These are phyloP conservation scores for Eumaeus atala DNA, from an alignment of 1,140 invertebrate genomes.

Conservation along the genomic window DNA sequence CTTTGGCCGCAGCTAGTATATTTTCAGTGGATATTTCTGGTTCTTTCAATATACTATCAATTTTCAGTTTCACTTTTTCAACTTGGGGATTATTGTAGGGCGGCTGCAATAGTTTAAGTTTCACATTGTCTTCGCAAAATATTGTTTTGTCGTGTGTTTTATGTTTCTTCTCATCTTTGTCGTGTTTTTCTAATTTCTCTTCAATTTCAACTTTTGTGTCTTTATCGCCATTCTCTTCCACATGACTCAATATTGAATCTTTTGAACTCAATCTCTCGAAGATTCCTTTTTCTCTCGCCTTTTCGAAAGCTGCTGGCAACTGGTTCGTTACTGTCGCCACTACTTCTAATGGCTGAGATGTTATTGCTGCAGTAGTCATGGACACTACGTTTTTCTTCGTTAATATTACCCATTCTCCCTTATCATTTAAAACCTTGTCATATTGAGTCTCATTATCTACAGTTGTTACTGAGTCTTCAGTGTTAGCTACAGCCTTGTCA, in stretches of 20 bases:
- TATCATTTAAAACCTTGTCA: conserved; percentile 59
- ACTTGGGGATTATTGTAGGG: conserved; percentile 67
- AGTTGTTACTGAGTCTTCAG: conserved; percentile 33
- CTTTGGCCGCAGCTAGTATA: conserved; percentile 43
- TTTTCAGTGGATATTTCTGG: conserved; percentile 63
- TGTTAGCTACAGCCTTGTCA: conserved; percentile 27
- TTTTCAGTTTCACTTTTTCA: conserved; percentile 68
- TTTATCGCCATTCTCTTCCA: conserved; percentile 37
- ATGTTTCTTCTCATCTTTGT: conserved; percentile 43
- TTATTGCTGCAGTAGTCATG: conserved; percentile 74
- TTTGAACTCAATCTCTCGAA: conserved; percentile 68
- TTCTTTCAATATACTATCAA: conserved; percentile 66
- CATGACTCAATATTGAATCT: conserved; percentile 59
- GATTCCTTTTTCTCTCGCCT: conserved; percentile 68
- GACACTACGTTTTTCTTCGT: conserved; percentile 71
- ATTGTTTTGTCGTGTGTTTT: conserved; percentile 40
- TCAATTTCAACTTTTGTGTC: conserved; percentile 15
- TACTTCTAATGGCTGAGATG: conserved; percentile 69
- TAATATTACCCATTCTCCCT: conserved; percentile 61
- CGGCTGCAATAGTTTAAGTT: conserved; percentile 59
- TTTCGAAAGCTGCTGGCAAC: conserved; percentile 63
- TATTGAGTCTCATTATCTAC: conserved; percentile 70
- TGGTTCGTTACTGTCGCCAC: conserved; percentile 71
- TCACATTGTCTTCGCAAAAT: conserved; percentile 54
- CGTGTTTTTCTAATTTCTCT: conserved; percentile 28